These are phyloP conservation scores for Hetaerina titia DNA, from an alignment of 2,888 invertebrate species.

Conservation along the genomic window DNA sequence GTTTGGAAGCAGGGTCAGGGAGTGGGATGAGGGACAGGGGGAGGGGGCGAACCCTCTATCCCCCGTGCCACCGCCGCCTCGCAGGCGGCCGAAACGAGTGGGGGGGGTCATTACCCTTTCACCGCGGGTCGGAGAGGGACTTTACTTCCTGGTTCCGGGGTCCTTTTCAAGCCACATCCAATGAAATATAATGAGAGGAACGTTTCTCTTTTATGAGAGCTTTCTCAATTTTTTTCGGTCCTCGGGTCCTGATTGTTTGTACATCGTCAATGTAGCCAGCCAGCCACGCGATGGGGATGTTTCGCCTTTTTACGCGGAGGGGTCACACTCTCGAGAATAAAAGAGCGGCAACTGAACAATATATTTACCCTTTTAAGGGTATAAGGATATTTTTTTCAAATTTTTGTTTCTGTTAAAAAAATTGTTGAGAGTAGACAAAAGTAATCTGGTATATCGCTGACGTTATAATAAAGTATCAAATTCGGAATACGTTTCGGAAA, in stretches of 20 bases:
- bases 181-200: conserved; percentile 20
- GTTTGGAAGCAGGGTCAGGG: neutral
- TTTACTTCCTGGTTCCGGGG: neutral
- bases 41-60: neutral
- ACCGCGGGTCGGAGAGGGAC: neutral
- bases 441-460: too few species aligned
- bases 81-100: neutral
- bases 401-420: too few species aligned
- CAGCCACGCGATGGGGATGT: neutral
- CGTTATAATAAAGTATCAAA: too few species aligned
- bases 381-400: too few species aligned
- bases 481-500: too few species aligned
- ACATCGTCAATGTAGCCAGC: neutral
- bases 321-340: neutral
- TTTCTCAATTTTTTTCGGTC: conserved; percentile 14
- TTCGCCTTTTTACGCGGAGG: neutral
- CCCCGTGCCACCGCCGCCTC: too few species aligned
- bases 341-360: neutral
- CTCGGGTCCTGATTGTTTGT: neutral
- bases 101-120: conserved; percentile 34
- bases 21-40: neutral
- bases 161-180: neutral
- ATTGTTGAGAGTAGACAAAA: too few species aligned
- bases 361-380: neutral
- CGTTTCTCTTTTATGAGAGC: neutral